Evolutionary conservation across 2,888 invertebrate species (phyloP).

Genomic region (Pachycephus smyrnensis): DNA sequence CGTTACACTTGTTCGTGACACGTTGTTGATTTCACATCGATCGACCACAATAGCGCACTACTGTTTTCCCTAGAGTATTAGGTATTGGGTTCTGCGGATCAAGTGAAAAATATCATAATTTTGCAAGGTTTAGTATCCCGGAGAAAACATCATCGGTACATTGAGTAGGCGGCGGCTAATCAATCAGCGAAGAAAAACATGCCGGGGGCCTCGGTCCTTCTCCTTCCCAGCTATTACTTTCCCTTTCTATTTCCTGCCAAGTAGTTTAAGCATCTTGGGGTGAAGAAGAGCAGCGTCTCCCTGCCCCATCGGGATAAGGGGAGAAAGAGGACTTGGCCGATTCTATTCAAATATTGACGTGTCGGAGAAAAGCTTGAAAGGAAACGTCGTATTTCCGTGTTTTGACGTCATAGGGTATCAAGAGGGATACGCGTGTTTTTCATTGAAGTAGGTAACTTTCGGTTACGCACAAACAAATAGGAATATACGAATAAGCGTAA

Average conservation of each 20-base stretch:
- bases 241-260: neutral
- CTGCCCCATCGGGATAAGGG: neutral
- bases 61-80: no score
- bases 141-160: neutral
- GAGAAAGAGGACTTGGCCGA: neutral
- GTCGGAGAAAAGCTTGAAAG: slow-evolving; percentile 5
- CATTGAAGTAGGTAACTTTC: neutral
- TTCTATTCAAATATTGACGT: slow-evolving; percentile 15
- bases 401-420: neutral
- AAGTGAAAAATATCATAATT: neutral
- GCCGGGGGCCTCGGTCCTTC: slow-evolving; percentile 6
- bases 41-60: no score
- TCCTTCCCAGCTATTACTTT: no score
- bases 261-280: neutral
- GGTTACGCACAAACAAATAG: neutral
- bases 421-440: neutral
- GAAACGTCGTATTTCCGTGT: slow-evolving; percentile 10
- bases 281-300: neutral
- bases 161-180: slow-evolving; percentile 12
- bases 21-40: neutral
- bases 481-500: no score
- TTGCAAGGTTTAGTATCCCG: neutral
- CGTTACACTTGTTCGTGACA: neutral
- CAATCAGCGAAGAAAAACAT: slow-evolving; percentile 24
- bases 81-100: neutral